phyloP scores from a whole-genome alignment of 2,888 invertebrate genomes.

The Acleris cristana region DNA sequence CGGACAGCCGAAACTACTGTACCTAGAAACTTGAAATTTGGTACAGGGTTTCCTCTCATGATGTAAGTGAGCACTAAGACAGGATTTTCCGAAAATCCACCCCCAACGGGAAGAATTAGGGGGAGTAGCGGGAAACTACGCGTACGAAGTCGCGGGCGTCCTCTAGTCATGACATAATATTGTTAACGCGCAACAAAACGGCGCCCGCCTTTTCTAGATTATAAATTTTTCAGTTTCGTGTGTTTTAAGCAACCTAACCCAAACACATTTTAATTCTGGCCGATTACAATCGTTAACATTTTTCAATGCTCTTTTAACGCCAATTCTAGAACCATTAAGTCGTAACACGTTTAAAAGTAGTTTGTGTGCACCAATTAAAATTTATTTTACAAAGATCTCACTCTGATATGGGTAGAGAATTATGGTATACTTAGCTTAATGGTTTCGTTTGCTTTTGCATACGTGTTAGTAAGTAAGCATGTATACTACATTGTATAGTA shows the following conservation, averaged over 20 bases:
- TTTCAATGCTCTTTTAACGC: slow-evolving; percentile 79
- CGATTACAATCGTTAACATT: slow-evolving; percentile 70
- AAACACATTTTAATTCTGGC: slow-evolving; percentile 54
- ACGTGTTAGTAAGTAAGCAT: no score
- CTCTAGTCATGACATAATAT: no score
- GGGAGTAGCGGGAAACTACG: no score
- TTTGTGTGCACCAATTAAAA: slow-evolving; percentile 74
- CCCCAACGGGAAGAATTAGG: no score
- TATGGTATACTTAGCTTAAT: slow-evolving; percentile 47
- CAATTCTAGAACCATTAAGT: slow-evolving; percentile 75
- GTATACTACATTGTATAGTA: no score
- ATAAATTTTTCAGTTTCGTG: background rate
- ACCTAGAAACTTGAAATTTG: no score
- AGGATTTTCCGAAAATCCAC: no score
- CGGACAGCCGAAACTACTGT: no score
- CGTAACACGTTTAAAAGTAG: slow-evolving; percentile 71
- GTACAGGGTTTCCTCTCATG: no score
- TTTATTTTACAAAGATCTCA: slow-evolving; percentile 69
- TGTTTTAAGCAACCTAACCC: slow-evolving; percentile 41
- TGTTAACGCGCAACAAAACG: background rate
- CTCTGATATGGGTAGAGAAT: slow-evolving; percentile 64
- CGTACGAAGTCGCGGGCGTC: no score
- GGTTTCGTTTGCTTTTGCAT: no score
- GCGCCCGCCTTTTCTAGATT: background rate
- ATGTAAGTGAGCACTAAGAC: no score